Evolutionary conservation across 2,113 vertebrate genomes (phyloP).

Genomic region (Tauraco erythrolophus): DNA sequence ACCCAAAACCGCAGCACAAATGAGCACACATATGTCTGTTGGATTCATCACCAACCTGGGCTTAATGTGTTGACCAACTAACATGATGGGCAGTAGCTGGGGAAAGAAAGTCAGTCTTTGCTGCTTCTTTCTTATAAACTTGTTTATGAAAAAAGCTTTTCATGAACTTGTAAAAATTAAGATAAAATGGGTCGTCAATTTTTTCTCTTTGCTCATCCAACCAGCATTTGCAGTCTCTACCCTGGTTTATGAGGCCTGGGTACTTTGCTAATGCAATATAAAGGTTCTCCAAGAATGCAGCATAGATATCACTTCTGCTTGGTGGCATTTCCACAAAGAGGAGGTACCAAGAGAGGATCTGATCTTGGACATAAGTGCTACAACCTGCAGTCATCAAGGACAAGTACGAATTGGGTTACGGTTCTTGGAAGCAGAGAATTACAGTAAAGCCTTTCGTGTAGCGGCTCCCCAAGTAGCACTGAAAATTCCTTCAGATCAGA

Average conservation of each 20-base stretch:
- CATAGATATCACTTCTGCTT: neutral
- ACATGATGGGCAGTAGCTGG: neutral
- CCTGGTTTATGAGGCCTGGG: neutral
- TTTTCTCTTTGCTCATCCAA: neutral
- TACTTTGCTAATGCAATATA: neutral
- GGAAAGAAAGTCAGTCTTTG: neutral
- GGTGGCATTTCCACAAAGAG: neutral
- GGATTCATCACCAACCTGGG: neutral
- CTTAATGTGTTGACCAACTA: neutral
- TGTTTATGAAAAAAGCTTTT: neutral
- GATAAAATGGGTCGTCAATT: neutral
- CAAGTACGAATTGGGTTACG: fast-evolving
- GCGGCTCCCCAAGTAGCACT: neutral
- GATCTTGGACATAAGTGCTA: neutral
- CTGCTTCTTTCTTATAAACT: neutral
- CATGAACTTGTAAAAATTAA: neutral
- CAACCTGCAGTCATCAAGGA: neutral
- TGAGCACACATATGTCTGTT: fast-evolving
- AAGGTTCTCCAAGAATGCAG: neutral
- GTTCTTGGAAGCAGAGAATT: neutral
- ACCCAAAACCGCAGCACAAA: neutral
- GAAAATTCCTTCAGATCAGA: neutral
- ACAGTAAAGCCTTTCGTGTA: neutral
- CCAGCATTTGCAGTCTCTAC: neutral
- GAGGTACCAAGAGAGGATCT: neutral